Evolutionary conservation across 2,888 invertebrate species (phyloP).

Genomic region (Bombyx huttoni): DNA sequence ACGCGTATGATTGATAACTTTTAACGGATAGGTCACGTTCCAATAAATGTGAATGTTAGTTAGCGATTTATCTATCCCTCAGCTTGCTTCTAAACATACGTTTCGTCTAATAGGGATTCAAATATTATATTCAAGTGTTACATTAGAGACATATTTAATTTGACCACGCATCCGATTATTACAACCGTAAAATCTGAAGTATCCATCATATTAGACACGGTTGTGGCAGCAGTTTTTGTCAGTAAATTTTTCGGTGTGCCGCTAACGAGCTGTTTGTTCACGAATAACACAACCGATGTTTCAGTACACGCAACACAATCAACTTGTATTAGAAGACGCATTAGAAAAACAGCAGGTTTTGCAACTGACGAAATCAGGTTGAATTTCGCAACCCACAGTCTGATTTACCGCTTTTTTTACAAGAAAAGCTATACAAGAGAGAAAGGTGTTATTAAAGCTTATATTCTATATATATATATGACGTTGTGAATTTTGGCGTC

Average conservation of each 20-base stretch:
- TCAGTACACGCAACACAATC: constrained; percentile 1
- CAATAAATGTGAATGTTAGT: too few relatives aligned
- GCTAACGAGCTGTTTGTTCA: not conserved
- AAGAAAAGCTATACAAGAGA: too few relatives aligned
- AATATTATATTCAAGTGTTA: not conserved
- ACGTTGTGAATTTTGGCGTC: too few relatives aligned
- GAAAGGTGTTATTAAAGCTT: too few relatives aligned
- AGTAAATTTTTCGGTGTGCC: not conserved
- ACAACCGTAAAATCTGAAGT: not conserved
- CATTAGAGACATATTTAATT: not conserved
- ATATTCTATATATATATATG: too few relatives aligned
- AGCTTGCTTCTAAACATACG: too few relatives aligned
- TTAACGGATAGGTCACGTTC: too few relatives aligned
- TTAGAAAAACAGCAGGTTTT: not conserved
- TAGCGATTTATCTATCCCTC: too few relatives aligned
- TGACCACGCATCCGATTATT: not conserved
- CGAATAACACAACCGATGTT: not conserved
- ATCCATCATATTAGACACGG: not conserved
- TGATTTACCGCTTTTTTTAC: not conserved
- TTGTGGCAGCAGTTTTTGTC: not conserved
- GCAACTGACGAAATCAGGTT: not conserved
- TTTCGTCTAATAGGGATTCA: too few relatives aligned
- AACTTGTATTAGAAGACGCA: not conserved
- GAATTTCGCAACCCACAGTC: not conserved
- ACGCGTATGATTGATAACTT: too few relatives aligned